phyloP scores from a whole-genome alignment of 2,797 vertebrate species.

The Cirrhinus mrigala region DNA sequence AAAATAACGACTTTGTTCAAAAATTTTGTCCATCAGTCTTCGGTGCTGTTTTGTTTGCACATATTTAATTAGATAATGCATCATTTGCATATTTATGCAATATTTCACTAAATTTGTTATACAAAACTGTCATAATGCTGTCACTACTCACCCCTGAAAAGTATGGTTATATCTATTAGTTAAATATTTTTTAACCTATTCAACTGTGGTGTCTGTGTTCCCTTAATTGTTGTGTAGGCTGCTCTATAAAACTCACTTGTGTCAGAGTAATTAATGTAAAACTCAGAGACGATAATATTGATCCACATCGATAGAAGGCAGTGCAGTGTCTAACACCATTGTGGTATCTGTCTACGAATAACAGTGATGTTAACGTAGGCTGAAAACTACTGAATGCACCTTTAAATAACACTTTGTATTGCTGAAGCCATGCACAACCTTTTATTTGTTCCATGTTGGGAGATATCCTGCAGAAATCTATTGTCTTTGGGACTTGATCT shows the following conservation, averaged over 20 bases:
- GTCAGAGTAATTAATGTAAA: background rate
- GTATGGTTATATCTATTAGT: background rate
- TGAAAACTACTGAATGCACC: background rate
- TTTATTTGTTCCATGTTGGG: background rate
- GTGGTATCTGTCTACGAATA: slow-evolving; percentile 1
- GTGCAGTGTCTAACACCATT: slow-evolving; percentile 6
- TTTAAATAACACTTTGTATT: background rate
- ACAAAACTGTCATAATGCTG: background rate
- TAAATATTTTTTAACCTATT: background rate
- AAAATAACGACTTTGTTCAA: no score
- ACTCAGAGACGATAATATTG: background rate
- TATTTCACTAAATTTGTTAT: background rate
- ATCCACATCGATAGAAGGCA: slow-evolving; percentile 14
- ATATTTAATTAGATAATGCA: background rate
- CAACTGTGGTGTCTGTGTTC: background rate
- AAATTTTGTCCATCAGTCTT: no score
- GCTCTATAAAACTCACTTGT: background rate
- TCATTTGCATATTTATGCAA: background rate
- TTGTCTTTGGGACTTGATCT: background rate
- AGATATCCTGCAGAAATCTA: background rate
- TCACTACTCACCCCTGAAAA: background rate
- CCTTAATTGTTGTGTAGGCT: background rate
- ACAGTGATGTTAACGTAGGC: background rate
- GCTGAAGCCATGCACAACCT: background rate
- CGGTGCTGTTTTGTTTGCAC: background rate